Evolutionary conservation across 2,888 invertebrate genomes (phyloP).

Genomic region (Pterostichus madidus): DNA sequence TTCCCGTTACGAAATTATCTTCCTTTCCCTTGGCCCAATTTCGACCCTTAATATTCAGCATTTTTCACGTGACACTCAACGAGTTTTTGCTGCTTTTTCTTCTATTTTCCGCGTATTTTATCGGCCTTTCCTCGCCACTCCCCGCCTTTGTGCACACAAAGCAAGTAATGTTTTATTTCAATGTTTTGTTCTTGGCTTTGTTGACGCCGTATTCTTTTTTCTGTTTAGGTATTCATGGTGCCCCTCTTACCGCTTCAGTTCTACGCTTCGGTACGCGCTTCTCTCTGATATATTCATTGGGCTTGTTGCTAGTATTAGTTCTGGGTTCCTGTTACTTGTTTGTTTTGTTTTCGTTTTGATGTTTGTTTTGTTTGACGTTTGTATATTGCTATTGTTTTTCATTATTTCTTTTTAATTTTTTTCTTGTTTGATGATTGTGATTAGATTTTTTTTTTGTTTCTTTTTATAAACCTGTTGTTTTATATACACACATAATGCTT

Average conservation of each 20-base stretch:
- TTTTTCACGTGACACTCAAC: constrained; percentile 44
- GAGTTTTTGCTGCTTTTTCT: constrained; percentile 22
- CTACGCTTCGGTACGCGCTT: constrained; percentile 18
- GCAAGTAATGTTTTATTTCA: constrained; percentile 60
- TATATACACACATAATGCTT: not conserved
- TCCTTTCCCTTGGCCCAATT: not conserved
- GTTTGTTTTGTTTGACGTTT: constrained; percentile 51
- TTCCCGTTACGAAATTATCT: constrained; percentile 32
- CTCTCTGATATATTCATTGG: constrained; percentile 38
- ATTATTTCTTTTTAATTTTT: constrained; percentile 42
- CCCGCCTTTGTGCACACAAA: constrained; percentile 32
- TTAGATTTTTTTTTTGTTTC: not conserved
- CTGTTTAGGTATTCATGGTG: constrained; percentile 50
- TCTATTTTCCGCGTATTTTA: constrained; percentile 46
- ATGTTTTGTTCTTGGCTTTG: constrained; percentile 58
- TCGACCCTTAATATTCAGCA: constrained; percentile 42
- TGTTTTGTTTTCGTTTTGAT: constrained; percentile 34
- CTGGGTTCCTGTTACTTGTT: constrained; percentile 35
- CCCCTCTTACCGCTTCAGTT: not conserved
- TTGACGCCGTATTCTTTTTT: constrained; percentile 36
- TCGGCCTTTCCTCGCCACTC: constrained; percentile 1
- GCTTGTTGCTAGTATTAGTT: constrained; percentile 28
- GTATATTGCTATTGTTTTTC: constrained; percentile 52
- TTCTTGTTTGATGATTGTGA: constrained; percentile 41
- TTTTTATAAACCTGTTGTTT: constrained; percentile 46